Conservation (phyloP, 1,140 invertebrate genomes). For the Stenopsyche tienmushanensis region DNA sequence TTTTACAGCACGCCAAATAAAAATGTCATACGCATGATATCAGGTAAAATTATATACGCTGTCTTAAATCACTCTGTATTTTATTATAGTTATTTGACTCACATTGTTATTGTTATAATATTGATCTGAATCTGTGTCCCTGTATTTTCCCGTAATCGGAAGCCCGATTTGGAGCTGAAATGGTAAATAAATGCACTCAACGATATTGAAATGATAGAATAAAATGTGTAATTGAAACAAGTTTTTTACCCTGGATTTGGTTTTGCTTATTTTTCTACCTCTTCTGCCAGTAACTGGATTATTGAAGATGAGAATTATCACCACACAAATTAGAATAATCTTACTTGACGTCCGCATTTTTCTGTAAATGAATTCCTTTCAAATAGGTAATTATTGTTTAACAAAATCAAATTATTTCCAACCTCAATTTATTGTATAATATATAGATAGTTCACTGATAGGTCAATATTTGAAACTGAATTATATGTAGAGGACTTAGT, state of each 20-base stretch:
- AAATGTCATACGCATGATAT: too few species aligned
- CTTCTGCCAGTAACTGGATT: slow-evolving; percentile 26
- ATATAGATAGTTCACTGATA: neutral
- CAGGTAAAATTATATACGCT: too few species aligned
- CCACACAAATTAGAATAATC: slow-evolving; percentile 21
- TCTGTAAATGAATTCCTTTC: slow-evolving; percentile 1
- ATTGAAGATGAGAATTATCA: slow-evolving; percentile 20
- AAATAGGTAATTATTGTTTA: neutral
- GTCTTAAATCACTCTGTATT: too few species aligned
- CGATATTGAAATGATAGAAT: neutral
- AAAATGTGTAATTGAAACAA: neutral
- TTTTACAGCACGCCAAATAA: too few species aligned
- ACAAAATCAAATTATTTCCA: neutral
- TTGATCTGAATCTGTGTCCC: slow-evolving; percentile 81
- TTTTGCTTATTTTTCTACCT: slow-evolving; percentile 40
- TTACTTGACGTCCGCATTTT: slow-evolving; percentile 28
- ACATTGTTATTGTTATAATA: slow-evolving; percentile 88
- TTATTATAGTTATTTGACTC: slow-evolving; percentile 54
- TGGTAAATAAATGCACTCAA: too few species aligned
- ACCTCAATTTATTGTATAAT: neutral
- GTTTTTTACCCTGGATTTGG: slow-evolving; percentile 37
- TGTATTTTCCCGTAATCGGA: slow-evolving; percentile 82
- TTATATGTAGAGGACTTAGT: too few species aligned
- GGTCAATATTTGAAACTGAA: too few species aligned
- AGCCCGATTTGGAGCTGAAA: slow-evolving; percentile 75